Evolutionary conservation across 2,888 invertebrate genomes (phyloP), one percentile per base, ranked within the genome.

Genomic region (Lasioglossum figueresi): DNA sequence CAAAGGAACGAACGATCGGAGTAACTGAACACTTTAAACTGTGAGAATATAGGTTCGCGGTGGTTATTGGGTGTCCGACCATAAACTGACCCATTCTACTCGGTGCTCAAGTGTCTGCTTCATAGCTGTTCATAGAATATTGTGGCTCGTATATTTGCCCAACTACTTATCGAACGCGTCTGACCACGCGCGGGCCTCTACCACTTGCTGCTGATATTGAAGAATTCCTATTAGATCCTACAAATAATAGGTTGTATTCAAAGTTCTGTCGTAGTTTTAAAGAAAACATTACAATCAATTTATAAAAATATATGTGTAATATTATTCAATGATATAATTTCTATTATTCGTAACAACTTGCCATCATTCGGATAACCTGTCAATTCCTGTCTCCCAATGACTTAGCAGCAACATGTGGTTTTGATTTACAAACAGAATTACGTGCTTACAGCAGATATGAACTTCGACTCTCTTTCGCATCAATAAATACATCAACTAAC

Each of bases 71-170:
- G 52, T 52, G 76, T 66, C 23, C 48, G 66, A 23, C 45, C 59
- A 45, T 6, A 31, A 19, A 43, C 76, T 23, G 45, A 6, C 43
- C 66, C n/a, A 76, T 66, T 76, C 63, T 76, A 76, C 45, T 66
- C 27, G 66, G 4, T 8, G 5, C 23, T 14, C 23, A 27, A 19
- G 63, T 31, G 45, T 34, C 45, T 66, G 27, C 23, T 43, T 31
- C 59, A n/a, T 66, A 56, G 31, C 40, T 40, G 71, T 12, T 78
- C 16, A 59, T 16, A 72, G 19, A 40, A 52, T 56, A 72, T 56
- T 31, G 71, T 23, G 31, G 68, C 40, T 68, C 68, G 68, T 68
- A 68, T 68, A n/a, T 68, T 68, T 68, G 40, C n/a, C 43, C 56
- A 14, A 34, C 37, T 40, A 79, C 59, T 31, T 43, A 59, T 43